Conservation (phyloP, 2,113 vertebrate genomes). For the Crotalus viridis region DNA sequence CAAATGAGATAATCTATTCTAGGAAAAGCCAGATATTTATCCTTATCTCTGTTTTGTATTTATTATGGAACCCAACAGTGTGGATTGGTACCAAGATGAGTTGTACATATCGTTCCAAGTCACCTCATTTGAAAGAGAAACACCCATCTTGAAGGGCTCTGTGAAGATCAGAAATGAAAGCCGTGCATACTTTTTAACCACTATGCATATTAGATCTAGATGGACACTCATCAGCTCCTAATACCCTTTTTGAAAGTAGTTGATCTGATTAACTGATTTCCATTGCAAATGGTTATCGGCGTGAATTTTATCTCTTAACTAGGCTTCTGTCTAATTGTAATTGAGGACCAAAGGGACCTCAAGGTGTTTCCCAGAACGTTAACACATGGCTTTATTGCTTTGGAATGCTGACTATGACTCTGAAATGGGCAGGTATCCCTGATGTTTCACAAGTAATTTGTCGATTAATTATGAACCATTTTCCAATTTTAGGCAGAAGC, state of each 20-base stretch:
- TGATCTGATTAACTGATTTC: not conserved
- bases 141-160: not conserved
- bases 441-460: conserved; percentile 6
- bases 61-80: not conserved
- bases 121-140: not conserved
- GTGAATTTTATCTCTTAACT: conserved; percentile 6
- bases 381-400: conserved; percentile 39
- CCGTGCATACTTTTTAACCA: not conserved
- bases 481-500: conserved; percentile 31
- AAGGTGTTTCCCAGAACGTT: conserved; percentile 15
- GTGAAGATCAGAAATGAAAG: not conserved
- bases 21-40: not conserved
- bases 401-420: not conserved
- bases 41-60: not conserved
- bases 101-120: not conserved
- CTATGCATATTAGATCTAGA: not conserved
- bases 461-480: conserved; percentile 48
- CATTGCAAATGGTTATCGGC: not conserved
- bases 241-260: not conserved
- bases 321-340: conserved; percentile 5
- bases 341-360: conserved; percentile 4
- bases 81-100: not conserved
- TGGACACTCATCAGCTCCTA: not conserved
- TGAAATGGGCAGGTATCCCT: conserved; percentile 37
- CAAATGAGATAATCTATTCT: not conserved